Base-by-base conservation (phyloP, 2,113 vertebrate species). In the Peromyscus californicus region DNA sequence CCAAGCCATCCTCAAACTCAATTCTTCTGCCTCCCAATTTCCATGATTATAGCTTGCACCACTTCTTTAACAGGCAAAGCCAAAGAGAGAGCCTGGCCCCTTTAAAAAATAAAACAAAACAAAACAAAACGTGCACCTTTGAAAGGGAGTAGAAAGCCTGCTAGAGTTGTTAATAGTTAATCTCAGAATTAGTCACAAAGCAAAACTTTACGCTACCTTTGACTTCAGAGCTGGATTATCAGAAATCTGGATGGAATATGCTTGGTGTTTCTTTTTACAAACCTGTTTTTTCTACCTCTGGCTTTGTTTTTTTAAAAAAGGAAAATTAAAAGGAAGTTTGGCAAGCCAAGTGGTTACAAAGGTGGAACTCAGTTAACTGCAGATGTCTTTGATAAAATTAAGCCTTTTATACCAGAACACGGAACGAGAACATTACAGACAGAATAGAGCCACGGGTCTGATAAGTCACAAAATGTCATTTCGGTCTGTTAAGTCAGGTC, bases 151-250 rank as follows among this genome's bases (percentile, higher is more conserved):
- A 91, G 91, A 90, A 61, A 95, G 33, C 63, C 69, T 96, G 91
- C 42, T 61, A 39, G 67, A 39, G 65, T 74, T 54, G 97, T 98
- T 98, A 98, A 97, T 98, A 90, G 85, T 87, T 98, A 98, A 98
- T 92, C 95, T 94, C 80, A 90, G 89, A 83, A 94, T 96, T 80
- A 91, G 94, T 11, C 94, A 83, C 88, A 95, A 96, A 96, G 91
- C 83, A 97, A 94, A 96, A 97, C 89, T 89, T 95, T 19, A 87
- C 48, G 82, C 76, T 86, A 97, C 89, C 89, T 96, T 96, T 96
- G 92, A 74, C 96, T 91, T 97, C 86, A 91, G 89, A 95, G 91
- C 57, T 70, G 42, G 13, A 45, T 45, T 67, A 95, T 96, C 63
- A 94, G 89, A 80, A 92, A 91, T 91, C 80, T 89, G 45, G 84